Conservation (phyloP, 2,113 vertebrate species). For the Otolemur garnettii region DNA sequence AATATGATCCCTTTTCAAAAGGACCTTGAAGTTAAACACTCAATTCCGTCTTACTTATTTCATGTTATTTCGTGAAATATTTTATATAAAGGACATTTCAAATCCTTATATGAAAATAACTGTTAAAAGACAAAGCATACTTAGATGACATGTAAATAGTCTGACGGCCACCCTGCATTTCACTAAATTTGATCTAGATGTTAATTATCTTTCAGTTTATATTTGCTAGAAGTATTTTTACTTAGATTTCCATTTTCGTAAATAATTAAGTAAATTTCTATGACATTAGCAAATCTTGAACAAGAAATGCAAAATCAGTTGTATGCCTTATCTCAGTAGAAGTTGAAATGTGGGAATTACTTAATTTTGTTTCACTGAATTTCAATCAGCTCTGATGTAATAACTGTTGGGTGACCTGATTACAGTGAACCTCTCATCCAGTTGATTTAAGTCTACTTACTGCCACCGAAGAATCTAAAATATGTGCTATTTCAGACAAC, state of each 20-base stretch:
- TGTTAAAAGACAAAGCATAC: background rate
- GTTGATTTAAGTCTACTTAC: slow-evolving; percentile 84
- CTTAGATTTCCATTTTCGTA: background rate
- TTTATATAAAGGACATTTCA: background rate
- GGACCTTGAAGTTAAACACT: background rate
- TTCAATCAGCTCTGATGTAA: slow-evolving; percentile 77
- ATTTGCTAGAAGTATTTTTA: background rate
- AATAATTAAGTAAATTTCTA: background rate
- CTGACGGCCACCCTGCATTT: background rate
- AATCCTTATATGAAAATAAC: background rate
- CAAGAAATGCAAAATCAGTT: background rate
- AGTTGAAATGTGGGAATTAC: slow-evolving; percentile 2
- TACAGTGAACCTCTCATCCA: slow-evolving; percentile 76
- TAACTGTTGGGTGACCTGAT: slow-evolving; percentile 84
- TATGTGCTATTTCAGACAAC: slow-evolving; percentile 75
- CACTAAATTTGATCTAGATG: background rate
- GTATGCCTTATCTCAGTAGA: background rate
- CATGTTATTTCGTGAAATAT: background rate
- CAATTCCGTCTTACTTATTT: background rate
- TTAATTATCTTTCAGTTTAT: background rate
- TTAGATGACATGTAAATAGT: background rate
- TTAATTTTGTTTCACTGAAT: slow-evolving; percentile 74
- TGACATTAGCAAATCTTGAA: background rate
- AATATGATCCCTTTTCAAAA: background rate
- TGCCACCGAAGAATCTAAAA: slow-evolving; percentile 80